Evolutionary conservation across 2,888 invertebrate genomes (phyloP), one percentile per base, ranked within the genome.

Genomic region (Ophion costatus): DNA sequence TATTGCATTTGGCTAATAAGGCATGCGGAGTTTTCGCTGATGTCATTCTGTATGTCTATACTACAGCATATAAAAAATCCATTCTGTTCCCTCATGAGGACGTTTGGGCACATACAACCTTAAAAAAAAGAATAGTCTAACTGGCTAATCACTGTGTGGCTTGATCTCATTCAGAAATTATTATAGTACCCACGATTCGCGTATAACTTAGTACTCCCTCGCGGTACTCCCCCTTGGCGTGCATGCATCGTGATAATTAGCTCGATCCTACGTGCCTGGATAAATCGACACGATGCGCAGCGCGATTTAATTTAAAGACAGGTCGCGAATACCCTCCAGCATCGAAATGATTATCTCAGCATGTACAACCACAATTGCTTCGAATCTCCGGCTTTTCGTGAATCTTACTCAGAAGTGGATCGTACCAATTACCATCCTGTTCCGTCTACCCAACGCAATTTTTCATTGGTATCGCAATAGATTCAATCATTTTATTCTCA

Each of bases 241-340:
- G 84, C 84, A 84, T 84, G 84, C 81, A 75, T 70, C 56, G 42
- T 4, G 81, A 78, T 84, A 84, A 84, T 84, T 84, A 84, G 79
- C 81, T 79, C 38, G 57, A 67, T 77, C 57, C 66, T 67, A 20
- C 56, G 33, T 24, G 63, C 51, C 24, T 45, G 56, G 7, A 20
- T 59, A 78, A 61, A 77, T 69, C 80, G 80, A 74, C 71, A 56
- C 73, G 79, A 78, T 81, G 73, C 61, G 70, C 81, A 79, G 70
- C 81, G 81, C 78, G 78, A 84, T 84, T 84, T 78, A 81, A 84
- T 84, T 84, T 78, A 77, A 67, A 84, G 75, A 51, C 24, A 56
- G 69, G 51, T 38, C 7, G 59, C 63, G 74, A 81, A 74, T 75
- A 75, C 38, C 56, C 59, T 45, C 70, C 78, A 45, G 45, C 20